Base-by-base conservation (phyloP, 2,888 invertebrate genomes). In the Drosophila mayaguana region DNA sequence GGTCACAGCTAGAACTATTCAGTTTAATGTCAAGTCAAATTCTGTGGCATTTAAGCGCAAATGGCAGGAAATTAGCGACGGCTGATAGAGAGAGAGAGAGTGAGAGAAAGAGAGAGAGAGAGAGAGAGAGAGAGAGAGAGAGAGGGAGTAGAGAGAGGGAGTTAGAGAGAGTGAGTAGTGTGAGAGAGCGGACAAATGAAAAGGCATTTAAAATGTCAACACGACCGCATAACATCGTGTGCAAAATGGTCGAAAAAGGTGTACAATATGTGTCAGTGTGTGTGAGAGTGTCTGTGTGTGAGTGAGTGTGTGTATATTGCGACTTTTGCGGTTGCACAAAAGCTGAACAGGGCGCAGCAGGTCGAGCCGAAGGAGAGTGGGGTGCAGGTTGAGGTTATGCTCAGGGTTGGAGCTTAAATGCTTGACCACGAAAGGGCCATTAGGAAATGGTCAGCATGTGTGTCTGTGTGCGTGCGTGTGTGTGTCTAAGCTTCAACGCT, bases 401-500 rank as follows among this genome's bases (percentile, higher is more conserved):
- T 63, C 72, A 72, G 74, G 66, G 75, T 65, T 77, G 63, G 73
- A 83, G 83, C 85, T 86, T 87, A 89, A 87, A 87, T 81, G 89
- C 86, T 84, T 87, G 89, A 87, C 86, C 89, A 87, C 86, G 85
- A 89, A 87, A 89, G 87, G 75, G 81, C 80, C 86, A 86, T 86
- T 84, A 89, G 79, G 75, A 79, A 81, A 80, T 73, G 88, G 75
- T 65, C 83, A 78, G 64, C 38, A 55, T 70, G 36, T 59, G 53
- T 69, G 36, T 53, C 11, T 45, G 12, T 38, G 16, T 59, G n/a
- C 38, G 28, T 55, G 25, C 48, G 16, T 40, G 16, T 54, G 43
- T 59, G 34, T 54, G 34, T 50, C 12, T 45, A 11, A 11, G 71
- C 62, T 48, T 59, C 25, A 51, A 69, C 56, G 62, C 34, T 64